Conservation (phyloP, 2,888 invertebrate species). For the Cantharis rufa region DNA sequence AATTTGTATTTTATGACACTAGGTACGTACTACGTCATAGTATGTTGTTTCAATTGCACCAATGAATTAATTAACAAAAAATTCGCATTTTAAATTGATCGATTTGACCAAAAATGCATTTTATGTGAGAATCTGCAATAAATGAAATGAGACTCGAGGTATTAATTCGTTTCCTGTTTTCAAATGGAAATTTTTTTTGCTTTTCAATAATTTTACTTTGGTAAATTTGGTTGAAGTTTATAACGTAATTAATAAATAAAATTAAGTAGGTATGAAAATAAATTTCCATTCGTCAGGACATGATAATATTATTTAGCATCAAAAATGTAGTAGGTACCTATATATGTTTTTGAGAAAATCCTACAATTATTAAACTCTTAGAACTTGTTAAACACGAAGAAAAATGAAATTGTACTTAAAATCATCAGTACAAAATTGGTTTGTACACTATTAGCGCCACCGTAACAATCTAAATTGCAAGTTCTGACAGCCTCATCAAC, state of each 20-base stretch:
- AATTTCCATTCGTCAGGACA: neutral
- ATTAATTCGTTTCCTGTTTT: neutral
- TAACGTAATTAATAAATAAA: neutral
- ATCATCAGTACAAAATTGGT: neutral
- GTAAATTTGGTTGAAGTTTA: neutral
- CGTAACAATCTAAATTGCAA: slow-evolving; percentile 64
- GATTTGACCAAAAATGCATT: neutral
- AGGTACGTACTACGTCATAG: neutral
- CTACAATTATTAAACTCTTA: neutral
- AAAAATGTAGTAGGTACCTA: neutral
- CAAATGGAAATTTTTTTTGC: neutral
- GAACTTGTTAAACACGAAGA: neutral
- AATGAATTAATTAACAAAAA: neutral
- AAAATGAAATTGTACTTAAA: neutral
- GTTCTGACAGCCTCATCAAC: slow-evolving; percentile 60
- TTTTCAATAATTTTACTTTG: neutral
- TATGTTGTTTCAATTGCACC: neutral
- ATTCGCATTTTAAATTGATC: neutral
- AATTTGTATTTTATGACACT: neutral
- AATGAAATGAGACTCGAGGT: neutral
- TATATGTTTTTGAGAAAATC: neutral
- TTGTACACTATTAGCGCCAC: slow-evolving; percentile 6
- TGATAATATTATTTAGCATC: neutral
- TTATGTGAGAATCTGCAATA: neutral
- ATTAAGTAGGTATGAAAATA: neutral